These are phyloP conservation scores for Atherix ibis DNA, from an alignment of 2,888 invertebrate genomes.

Conservation along the genomic window DNA sequence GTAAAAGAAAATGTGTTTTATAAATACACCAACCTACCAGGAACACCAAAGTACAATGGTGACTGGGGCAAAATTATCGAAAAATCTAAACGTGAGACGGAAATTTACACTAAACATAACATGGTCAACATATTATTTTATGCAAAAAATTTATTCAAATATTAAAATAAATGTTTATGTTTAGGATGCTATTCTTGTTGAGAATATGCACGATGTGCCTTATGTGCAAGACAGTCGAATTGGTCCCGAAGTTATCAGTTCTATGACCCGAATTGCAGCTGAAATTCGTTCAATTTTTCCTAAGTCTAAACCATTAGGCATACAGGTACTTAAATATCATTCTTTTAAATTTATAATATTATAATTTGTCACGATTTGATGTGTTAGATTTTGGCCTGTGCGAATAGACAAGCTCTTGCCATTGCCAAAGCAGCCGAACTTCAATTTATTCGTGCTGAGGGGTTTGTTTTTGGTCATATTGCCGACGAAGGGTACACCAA, in stretches of 20 bases:
- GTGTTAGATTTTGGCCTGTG: constrained; percentile 47
- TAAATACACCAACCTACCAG: constrained; percentile 19
- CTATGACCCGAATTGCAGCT: constrained; percentile 47
- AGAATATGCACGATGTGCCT: constrained; percentile 69
- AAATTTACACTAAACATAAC: constrained; percentile 39
- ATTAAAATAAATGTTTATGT: not conserved
- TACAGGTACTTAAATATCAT: constrained; percentile 43
- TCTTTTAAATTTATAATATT: not conserved
- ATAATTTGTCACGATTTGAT: not conserved
- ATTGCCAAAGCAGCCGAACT: constrained; percentile 52
- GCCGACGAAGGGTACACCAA: constrained; percentile 69
- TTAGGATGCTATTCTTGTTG: constrained; percentile 54
- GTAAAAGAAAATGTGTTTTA: not conserved
- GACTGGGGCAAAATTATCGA: constrained; percentile 39
- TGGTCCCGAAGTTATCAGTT: constrained; percentile 49
- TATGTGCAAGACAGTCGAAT: constrained; percentile 42
- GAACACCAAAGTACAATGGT: constrained; percentile 42
- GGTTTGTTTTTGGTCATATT: constrained; percentile 62
- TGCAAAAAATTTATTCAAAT: not conserved
- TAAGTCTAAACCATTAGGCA: constrained; percentile 37
- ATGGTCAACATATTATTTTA: constrained; percentile 35
- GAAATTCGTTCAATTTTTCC: constrained; percentile 41
- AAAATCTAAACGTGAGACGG: constrained; percentile 43
- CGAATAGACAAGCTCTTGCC: constrained; percentile 58
- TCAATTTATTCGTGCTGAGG: constrained; percentile 61